Conservation (phyloP, 2,113 vertebrate species). For the Gracilinanus agilis region DNA sequence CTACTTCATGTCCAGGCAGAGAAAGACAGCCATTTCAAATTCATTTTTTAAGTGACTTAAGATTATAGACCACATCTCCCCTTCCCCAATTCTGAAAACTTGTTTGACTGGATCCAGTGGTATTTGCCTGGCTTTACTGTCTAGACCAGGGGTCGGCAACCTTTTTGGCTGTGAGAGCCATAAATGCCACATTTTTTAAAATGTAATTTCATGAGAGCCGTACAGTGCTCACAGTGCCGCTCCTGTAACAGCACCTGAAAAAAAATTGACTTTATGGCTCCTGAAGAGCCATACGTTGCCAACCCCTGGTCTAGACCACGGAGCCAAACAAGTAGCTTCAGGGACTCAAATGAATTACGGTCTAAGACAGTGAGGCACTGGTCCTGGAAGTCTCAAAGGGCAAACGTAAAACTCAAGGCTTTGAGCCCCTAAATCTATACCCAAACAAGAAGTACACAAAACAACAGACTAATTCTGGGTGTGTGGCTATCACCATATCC, state of each 20-base stretch:
- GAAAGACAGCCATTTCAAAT: slow-evolving; percentile 3
- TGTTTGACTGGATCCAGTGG: background rate
- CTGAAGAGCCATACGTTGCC: too few relatives aligned
- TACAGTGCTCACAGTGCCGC: too few relatives aligned
- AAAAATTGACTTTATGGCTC: too few relatives aligned
- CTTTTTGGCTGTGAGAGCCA: too few relatives aligned
- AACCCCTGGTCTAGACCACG: too few relatives aligned
- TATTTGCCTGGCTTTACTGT: background rate
- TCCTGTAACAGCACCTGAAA: too few relatives aligned
- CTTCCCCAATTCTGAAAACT: background rate
- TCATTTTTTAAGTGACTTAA: background rate
- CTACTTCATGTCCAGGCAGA: background rate
- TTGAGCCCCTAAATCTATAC: background rate
- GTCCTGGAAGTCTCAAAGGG: background rate
- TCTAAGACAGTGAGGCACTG: background rate
- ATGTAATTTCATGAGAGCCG: too few relatives aligned
- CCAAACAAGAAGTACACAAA: background rate
- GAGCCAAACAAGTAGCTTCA: background rate
- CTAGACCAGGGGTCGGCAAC: background rate
- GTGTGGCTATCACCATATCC: background rate
- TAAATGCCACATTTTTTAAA: too few relatives aligned
- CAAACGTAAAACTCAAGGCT: background rate
- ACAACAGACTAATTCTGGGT: background rate
- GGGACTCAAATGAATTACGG: background rate
- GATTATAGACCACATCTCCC: background rate